A percentile compares a stretch with the other conserved stretches of the same genome.
Evolutionary conservation across 2,888 invertebrate species (phyloP).

Genomic region (Hemistola chrysoprasaria): DNA sequence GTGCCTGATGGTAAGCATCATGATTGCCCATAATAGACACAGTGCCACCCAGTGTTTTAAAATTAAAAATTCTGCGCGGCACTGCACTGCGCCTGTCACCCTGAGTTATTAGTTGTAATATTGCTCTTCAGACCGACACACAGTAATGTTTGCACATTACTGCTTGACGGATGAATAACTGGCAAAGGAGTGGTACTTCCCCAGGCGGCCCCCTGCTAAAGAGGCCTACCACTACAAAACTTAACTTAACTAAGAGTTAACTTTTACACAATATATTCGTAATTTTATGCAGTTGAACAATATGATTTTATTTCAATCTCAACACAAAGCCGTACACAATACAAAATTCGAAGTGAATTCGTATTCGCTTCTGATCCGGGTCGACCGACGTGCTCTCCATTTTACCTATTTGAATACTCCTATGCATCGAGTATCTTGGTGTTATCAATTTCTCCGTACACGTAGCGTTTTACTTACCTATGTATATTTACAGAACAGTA

Average conservation of each 20-base stretch:
- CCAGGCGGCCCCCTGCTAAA: no score
- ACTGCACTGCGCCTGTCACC: no score
- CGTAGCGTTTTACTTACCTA: slow-evolving; percentile 8
- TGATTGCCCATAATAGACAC: no score
- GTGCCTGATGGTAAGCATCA: no score
- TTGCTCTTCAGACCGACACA: no score
- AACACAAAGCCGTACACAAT: slow-evolving; percentile 8
- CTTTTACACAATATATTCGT: not conserved
- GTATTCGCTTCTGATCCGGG: slow-evolving; percentile 20
- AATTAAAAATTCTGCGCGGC: no score
- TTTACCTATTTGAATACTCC: slow-evolving; percentile 28
- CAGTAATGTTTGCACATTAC: no score
- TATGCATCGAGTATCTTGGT: slow-evolving; percentile 17
- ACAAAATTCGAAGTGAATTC: slow-evolving; percentile 21
- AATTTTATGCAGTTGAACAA: slow-evolving; percentile 1
- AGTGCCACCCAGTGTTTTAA: no score
- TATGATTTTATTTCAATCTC: slow-evolving; percentile 8
- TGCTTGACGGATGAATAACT: no score
- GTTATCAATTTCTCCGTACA: slow-evolving; percentile 27
- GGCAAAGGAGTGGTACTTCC: no score
- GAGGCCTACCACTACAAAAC: no score
- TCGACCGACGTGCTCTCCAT: slow-evolving; percentile 22
- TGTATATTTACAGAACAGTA: not conserved
- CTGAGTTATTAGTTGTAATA: no score
- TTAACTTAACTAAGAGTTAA: not conserved